phyloP scores from a whole-genome alignment of 2,113 vertebrate species.

The Arenaria interpres region DNA sequence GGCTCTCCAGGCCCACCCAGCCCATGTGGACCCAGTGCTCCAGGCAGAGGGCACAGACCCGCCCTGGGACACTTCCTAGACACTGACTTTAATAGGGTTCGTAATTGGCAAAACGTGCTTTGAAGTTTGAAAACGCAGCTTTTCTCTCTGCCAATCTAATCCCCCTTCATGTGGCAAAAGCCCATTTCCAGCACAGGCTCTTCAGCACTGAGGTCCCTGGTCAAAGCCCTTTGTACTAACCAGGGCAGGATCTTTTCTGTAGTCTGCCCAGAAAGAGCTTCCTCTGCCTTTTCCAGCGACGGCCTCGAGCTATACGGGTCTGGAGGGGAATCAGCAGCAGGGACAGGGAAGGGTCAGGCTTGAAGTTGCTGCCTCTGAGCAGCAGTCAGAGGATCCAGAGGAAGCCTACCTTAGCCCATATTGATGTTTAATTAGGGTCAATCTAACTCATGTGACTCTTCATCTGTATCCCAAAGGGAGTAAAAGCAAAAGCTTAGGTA shows the following conservation, averaged over 20 bases:
- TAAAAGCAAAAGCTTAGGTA: neutral
- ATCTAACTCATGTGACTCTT: neutral
- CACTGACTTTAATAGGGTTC: rapidly evolving
- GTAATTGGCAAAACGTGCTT: neutral
- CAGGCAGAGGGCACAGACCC: neutral
- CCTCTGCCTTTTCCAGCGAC: rapidly evolving
- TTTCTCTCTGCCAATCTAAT: neutral
- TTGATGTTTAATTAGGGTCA: neutral
- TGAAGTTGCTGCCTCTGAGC: neutral
- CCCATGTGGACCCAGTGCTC: rapidly evolving
- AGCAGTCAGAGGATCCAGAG: neutral
- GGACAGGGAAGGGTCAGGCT: neutral
- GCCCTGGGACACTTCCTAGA: rapidly evolving
- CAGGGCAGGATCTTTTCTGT: too few relatives aligned
- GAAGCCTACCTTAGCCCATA: neutral
- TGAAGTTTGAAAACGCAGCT: neutral
- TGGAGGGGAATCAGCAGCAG: neutral
- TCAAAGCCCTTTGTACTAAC: neutral
- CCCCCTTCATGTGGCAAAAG: neutral
- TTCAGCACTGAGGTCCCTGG: rapidly evolving
- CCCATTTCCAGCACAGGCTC: neutral
- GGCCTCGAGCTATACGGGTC: rapidly evolving
- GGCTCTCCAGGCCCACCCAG: neutral
- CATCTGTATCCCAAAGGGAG: neutral
- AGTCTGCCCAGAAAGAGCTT: rapidly evolving